phyloP scores from a whole-genome alignment of 2,797 vertebrate genomes.

The Trematomus bernacchii region DNA sequence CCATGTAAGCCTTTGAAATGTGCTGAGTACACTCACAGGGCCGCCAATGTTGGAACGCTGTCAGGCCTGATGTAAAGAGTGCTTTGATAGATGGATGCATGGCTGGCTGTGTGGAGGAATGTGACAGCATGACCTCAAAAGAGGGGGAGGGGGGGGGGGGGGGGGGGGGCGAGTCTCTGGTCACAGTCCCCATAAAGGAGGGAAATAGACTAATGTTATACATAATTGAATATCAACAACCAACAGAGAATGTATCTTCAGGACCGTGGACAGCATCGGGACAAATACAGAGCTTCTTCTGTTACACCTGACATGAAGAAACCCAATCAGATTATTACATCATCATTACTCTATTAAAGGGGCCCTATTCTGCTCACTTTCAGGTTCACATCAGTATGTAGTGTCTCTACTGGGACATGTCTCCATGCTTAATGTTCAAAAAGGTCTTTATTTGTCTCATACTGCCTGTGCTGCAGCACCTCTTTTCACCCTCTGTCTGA shows the following conservation, averaged over 20 bases:
- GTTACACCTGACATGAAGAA: not conserved
- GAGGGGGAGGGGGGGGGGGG: too few species aligned
- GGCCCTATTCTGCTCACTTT: too few species aligned
- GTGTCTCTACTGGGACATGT: too few species aligned
- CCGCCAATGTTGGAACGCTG: slow-evolving; percentile 2
- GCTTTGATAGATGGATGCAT: slow-evolving; percentile 10
- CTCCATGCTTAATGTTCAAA: too few species aligned
- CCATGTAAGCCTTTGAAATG: slow-evolving; percentile 15
- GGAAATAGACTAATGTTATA: not conserved
- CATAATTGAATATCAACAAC: slow-evolving; percentile 3
- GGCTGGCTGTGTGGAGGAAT: slow-evolving; percentile 27
- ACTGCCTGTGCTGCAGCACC: too few species aligned
- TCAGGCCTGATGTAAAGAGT: slow-evolving; percentile 24
- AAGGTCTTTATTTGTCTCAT: too few species aligned
- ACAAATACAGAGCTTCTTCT: slow-evolving; percentile 20
- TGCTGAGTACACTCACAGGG: slow-evolving; percentile 12
- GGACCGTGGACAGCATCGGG: slow-evolving; percentile 78
- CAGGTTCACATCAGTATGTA: too few species aligned
- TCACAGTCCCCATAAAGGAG: slow-evolving; percentile 15
- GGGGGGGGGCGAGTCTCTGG: slow-evolving; percentile 1
- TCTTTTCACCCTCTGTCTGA: too few species aligned
- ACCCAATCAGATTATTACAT: slow-evolving; percentile 10
- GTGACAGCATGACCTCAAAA: slow-evolving; percentile 4
- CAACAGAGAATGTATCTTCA: slow-evolving; percentile 63
- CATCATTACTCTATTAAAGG: not conserved